A percentile compares a stretch with the other conserved stretches of the same genome.
These are phyloP conservation scores for Gorsachius goisagi DNA, from an alignment of 2,113 vertebrate species.

Conservation along the genomic window DNA sequence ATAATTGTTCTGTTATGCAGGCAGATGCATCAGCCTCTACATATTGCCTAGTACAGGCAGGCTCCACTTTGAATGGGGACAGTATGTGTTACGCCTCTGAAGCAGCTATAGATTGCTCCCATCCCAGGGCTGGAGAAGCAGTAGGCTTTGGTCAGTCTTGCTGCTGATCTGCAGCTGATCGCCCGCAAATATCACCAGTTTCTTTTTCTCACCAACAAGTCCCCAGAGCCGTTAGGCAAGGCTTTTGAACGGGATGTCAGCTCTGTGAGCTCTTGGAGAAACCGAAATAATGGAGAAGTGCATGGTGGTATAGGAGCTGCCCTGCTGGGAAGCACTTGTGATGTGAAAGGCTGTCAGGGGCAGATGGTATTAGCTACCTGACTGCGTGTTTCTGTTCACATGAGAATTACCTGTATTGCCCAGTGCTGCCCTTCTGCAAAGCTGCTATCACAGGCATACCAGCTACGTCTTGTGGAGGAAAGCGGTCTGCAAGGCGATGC, in stretches of 20 bases:
- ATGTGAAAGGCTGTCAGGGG: neutral
- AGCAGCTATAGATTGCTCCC: neutral
- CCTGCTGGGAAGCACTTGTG: neutral
- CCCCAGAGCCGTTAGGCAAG: neutral
- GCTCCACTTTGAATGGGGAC: neutral
- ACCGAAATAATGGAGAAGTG: neutral
- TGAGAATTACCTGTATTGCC: neutral
- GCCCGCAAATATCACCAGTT: neutral
- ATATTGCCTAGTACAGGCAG: neutral
- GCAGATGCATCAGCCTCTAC: neutral
- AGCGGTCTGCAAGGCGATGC: neutral
- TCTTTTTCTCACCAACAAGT: neutral
- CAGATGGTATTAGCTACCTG: neutral
- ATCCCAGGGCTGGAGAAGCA: rapidly evolving
- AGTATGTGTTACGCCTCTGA: neutral
- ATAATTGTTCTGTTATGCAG: neutral
- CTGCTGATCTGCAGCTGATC: neutral
- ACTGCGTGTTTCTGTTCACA: neutral
- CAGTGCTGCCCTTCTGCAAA: neutral
- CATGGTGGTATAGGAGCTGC: neutral
- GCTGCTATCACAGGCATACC: neutral
- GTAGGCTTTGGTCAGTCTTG: neutral
- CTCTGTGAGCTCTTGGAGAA: neutral
- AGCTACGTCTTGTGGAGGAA: neutral
- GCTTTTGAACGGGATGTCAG: neutral